Evolutionary conservation across 2,888 invertebrate genomes (phyloP).

Genomic region (Rotaria sp.): DNA sequence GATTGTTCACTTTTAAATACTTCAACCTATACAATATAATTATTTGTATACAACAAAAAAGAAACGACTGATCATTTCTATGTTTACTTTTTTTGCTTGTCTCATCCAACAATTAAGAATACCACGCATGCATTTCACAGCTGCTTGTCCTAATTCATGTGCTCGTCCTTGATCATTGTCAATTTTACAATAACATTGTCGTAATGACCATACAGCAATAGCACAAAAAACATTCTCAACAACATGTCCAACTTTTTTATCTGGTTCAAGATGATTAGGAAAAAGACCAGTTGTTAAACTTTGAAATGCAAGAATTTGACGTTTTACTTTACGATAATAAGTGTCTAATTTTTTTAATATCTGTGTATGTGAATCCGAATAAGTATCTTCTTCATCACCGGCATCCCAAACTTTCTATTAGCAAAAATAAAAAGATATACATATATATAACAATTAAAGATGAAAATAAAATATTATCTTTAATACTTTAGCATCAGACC

Average conservation of each 20-base stretch:
- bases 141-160: conserved; percentile 88
- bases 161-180: conserved; percentile 96
- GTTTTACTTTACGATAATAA: conserved; percentile 62
- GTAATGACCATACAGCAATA: conserved; percentile 86
- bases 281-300: conserved; percentile 87
- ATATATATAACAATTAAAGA: too few species aligned
- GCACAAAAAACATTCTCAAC: conserved; percentile 92
- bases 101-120: conserved; percentile 93
- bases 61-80: not conserved
- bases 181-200: conserved; percentile 74
- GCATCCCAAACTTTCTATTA: not conserved
- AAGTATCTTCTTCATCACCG: conserved; percentile 9
- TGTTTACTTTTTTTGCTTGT: conserved; percentile 62
- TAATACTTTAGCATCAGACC: conserved; percentile 22
- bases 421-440: not conserved
- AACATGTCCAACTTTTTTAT: conserved; percentile 77
- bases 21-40: conserved; percentile 58
- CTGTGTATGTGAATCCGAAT: conserved; percentile 21
- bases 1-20: conserved; percentile 83
- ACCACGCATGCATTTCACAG: conserved; percentile 97
- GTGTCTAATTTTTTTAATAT: not conserved
- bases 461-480: too few species aligned
- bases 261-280: conserved; percentile 62
- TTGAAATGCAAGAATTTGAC: conserved; percentile 80
- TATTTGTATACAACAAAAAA: not conserved